Conservation (phyloP, 2,888 invertebrate genomes). For the Epirrita christyi region DNA sequence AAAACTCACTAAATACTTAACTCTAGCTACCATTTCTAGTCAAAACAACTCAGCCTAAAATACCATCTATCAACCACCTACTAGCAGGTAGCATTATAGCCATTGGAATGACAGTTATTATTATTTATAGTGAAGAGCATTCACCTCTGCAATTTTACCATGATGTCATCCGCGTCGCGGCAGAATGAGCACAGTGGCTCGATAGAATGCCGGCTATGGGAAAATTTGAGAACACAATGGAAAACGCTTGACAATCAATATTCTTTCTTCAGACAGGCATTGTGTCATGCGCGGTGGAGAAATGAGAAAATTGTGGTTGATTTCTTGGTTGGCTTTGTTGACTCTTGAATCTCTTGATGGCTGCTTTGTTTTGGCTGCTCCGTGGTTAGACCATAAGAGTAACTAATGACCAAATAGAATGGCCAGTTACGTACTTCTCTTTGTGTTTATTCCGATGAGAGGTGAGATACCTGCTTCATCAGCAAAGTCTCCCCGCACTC, state of each 20-base stretch:
- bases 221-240: constrained; percentile 17
- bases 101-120: constrained; percentile 13
- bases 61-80: constrained; percentile 1
- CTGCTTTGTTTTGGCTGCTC: no score
- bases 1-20: no score
- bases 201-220: constrained; percentile 9
- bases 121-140: constrained; percentile 21
- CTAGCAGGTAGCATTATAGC: constrained; percentile 6
- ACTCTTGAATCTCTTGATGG: no score
- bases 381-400: no score
- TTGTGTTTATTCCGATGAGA: no score
- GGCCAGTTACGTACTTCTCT: no score
- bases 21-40: constrained; percentile 6
- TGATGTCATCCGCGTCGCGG: constrained; percentile 24
- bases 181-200: constrained; percentile 10
- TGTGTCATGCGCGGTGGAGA: background rate
- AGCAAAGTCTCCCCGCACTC: no score
- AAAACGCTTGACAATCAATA: constrained; percentile 9
- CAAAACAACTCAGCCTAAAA: constrained; percentile 12
- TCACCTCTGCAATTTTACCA: constrained; percentile 21
- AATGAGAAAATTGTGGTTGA: background rate
- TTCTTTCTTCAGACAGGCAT: constrained; percentile 1
- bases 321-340: background rate
- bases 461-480: no score
- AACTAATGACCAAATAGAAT: no score